Percentiles rank a stretch among this genome's conserved stretches.
phyloP scores from a whole-genome alignment of 2,797 vertebrate genomes.

The Dendrocincla fuliginosa region DNA sequence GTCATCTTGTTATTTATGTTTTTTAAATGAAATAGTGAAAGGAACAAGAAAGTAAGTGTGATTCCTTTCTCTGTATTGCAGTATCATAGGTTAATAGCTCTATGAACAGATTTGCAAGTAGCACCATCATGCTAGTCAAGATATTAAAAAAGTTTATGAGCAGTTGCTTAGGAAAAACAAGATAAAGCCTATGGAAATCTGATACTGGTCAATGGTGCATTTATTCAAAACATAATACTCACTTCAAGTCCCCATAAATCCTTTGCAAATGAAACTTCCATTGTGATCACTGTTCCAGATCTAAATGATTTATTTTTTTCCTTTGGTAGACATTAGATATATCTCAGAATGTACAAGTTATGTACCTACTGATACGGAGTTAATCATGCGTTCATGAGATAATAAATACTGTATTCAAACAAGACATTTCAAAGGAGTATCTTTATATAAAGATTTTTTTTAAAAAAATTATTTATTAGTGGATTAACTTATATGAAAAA shows the following conservation, averaged over 20 bases:
- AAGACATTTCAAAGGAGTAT: conserved; percentile 17
- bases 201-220: conserved; percentile 71
- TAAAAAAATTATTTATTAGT: neutral
- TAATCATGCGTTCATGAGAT: conserved; percentile 55
- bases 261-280: conserved; percentile 64
- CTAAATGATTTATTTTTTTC: conserved; percentile 59
- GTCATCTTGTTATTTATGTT: conserved; percentile 1
- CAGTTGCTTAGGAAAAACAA: conserved; percentile 73
- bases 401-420: conserved; percentile 61
- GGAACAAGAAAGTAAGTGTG: conserved; percentile 41
- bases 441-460: neutral
- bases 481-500: conserved; percentile 19
- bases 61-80: conserved; percentile 55
- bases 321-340: conserved; percentile 53
- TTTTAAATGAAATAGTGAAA: conserved; percentile 59
- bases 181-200: conserved; percentile 74
- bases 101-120: conserved; percentile 68
- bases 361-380: conserved; percentile 36
- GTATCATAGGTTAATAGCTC: conserved; percentile 68
- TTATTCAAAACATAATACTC: conserved; percentile 69
- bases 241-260: conserved; percentile 72
- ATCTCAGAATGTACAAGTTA: conserved; percentile 47
- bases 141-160: conserved; percentile 73
- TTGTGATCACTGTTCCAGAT: conserved; percentile 78
- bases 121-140: conserved; percentile 68